phyloP scores from a whole-genome alignment of 2,888 invertebrate species.

The Biston betularia region DNA sequence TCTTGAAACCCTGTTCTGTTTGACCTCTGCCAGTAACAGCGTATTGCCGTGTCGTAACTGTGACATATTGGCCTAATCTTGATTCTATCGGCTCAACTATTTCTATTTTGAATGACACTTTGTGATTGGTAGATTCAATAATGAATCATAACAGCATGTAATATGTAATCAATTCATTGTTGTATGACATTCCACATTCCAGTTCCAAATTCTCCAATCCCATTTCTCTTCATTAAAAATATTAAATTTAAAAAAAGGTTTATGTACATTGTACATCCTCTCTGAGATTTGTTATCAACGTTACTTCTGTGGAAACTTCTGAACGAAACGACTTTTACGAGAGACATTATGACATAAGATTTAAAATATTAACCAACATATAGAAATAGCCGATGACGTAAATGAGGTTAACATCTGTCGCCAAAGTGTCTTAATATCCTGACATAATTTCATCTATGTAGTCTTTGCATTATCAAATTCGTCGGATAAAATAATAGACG shows the following conservation, averaged over 20 bases:
- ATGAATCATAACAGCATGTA: constrained; percentile 7
- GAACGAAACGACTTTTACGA: constrained; percentile 29
- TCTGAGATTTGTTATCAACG: constrained; percentile 17
- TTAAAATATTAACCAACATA: constrained; percentile 32
- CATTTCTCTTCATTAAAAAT: neutral
- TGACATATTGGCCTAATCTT: constrained; percentile 34
- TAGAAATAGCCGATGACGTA: constrained; percentile 38
- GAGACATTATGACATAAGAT: constrained; percentile 34
- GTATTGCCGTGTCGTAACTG: constrained; percentile 28
- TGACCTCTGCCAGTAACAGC: constrained; percentile 49
- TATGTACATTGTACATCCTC: constrained; percentile 4
- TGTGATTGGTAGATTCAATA: constrained; percentile 22
- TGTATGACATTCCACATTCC: neutral
- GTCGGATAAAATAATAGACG: constrained; percentile 20
- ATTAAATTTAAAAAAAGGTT: neutral
- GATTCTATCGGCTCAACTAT: constrained; percentile 21
- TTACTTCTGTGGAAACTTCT: constrained; percentile 5
- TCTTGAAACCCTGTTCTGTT: constrained; percentile 45
- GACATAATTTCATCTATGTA: constrained; percentile 24
- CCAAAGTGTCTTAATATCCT: constrained; percentile 32
- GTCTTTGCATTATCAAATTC: neutral
- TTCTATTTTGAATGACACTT: constrained; percentile 22
- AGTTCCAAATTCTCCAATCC: neutral
- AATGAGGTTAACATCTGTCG: constrained; percentile 35
- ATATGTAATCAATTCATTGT: neutral